Conservation (phyloP, 2,113 vertebrate species). For the Entosphenus tridentatus region DNA sequence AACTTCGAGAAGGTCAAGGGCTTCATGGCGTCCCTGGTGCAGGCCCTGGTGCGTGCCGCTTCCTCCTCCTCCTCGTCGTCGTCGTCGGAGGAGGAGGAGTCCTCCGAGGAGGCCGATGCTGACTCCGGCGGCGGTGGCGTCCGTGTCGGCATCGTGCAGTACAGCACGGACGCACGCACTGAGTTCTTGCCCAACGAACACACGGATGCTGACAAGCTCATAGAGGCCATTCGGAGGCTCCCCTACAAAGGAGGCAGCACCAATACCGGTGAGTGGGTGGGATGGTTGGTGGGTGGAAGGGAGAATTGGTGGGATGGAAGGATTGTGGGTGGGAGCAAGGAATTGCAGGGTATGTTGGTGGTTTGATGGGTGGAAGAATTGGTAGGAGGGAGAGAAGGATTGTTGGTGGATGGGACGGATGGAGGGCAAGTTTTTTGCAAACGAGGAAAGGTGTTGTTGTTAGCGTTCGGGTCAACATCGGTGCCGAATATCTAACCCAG, state of each 20-base stretch:
- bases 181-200: constrained; percentile 59
- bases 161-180: constrained; percentile 41
- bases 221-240: constrained; percentile 48
- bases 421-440: too few relatives aligned
- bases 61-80: too few relatives aligned
- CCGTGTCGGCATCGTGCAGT: constrained; percentile 67
- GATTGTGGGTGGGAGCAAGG: too few relatives aligned
- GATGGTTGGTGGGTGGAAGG: too few relatives aligned
- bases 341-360: too few relatives aligned
- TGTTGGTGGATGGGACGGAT: too few relatives aligned
- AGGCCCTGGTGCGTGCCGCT: constrained; percentile 28
- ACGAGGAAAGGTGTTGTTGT: too few relatives aligned
- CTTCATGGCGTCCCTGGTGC: constrained; percentile 42
- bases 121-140: constrained; percentile 60
- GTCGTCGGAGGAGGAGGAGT: not conserved
- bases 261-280: constrained; percentile 38
- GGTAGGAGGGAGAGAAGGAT: too few relatives aligned
- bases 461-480: too few relatives aligned
- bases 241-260: constrained; percentile 60
- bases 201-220: constrained; percentile 32
- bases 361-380: too few relatives aligned
- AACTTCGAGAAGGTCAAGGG: constrained; percentile 58
- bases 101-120: not conserved
- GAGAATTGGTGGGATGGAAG: too few relatives aligned
- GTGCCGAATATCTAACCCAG: too few relatives aligned